Evolutionary conservation across 2,113 vertebrate species (phyloP).

Genomic region (Elachura formosa): DNA sequence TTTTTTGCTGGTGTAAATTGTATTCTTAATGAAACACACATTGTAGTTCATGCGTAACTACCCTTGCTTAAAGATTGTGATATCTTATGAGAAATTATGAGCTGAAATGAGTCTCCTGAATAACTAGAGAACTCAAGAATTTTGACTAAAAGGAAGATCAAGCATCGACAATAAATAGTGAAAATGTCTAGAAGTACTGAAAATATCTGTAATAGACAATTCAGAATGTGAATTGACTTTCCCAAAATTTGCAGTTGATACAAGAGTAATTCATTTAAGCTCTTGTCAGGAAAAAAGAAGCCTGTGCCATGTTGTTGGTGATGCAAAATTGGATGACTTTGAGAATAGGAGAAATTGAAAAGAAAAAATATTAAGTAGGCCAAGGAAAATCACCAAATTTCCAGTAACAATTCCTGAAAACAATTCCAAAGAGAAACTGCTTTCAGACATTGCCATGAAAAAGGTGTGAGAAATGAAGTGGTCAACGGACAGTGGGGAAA

Average conservation of each 20-base stretch:
- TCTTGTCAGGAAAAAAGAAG: not conserved
- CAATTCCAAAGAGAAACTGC: not conserved
- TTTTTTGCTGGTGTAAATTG: not conserved
- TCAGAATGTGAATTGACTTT: not conserved
- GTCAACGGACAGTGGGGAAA: not conserved
- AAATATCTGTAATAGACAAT: not conserved
- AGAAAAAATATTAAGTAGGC: not conserved
- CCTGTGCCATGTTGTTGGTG: not conserved
- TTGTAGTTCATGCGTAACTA: not conserved
- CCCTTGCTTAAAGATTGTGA: not conserved
- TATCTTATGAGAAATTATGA: not conserved
- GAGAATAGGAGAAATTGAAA: not conserved
- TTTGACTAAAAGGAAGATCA: not conserved
- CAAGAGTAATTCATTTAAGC: not conserved
- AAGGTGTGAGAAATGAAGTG: not conserved
- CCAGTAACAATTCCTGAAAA: not conserved
- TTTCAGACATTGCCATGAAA: not conserved
- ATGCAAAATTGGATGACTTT: not conserved
- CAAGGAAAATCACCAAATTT: not conserved
- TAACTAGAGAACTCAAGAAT: not conserved
- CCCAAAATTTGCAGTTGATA: not conserved
- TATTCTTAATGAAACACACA: not conserved
- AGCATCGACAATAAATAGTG: not conserved
- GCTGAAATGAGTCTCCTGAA: not conserved
- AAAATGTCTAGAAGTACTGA: not conserved